phyloP scores from a whole-genome alignment of 2,113 vertebrate genomes.

The Cepphus grylle region DNA sequence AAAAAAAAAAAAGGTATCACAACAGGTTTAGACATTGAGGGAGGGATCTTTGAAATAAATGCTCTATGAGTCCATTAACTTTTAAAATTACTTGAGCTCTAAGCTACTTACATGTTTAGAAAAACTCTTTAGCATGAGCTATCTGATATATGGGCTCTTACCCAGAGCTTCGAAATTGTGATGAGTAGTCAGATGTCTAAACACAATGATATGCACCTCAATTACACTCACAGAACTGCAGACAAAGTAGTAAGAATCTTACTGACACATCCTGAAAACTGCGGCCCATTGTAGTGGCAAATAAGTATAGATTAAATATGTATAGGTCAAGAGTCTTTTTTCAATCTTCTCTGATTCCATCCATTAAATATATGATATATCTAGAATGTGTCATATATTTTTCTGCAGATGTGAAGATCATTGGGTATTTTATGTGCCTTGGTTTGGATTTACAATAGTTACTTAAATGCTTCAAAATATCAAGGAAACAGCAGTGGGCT shows the following conservation, averaged over 20 bases:
- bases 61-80: neutral
- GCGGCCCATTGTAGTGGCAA: neutral
- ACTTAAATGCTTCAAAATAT: neutral
- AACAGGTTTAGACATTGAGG: neutral
- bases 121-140: neutral
- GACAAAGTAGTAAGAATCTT: neutral
- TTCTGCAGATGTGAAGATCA: neutral
- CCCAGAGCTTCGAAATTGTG: neutral
- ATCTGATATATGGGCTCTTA: constrained; percentile 1
- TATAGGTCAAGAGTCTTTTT: neutral
- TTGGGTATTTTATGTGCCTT: neutral
- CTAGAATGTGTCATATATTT: neutral
- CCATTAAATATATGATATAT: neutral
- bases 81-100: neutral
- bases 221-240: neutral
- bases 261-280: neutral
- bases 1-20: neutral
- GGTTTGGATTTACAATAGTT: neutral
- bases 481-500: neutral
- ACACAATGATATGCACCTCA: neutral
- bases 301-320: neutral
- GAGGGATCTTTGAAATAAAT: neutral
- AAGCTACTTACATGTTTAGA: neutral
- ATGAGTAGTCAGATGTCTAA: neutral
- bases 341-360: neutral